phyloP scores from a whole-genome alignment of 1,140 invertebrate species.

The Apis dorsata region DNA sequence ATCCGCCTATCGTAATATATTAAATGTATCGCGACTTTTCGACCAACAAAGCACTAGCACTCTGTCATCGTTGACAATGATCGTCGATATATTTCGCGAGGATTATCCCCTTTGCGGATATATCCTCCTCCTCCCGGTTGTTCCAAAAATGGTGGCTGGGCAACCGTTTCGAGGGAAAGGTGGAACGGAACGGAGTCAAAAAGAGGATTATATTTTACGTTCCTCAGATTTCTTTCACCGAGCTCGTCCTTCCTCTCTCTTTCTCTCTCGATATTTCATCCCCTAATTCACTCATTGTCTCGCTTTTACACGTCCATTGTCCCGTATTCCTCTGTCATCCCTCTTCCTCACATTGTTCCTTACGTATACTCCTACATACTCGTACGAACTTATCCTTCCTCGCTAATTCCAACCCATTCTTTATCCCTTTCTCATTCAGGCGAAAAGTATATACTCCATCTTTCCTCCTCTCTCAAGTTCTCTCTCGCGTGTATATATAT shows the following conservation, averaged over 20 bases:
- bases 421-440: neutral
- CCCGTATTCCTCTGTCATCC: neutral
- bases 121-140: neutral
- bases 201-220: neutral
- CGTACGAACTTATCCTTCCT: neutral
- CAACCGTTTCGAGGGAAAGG: neutral
- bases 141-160: neutral
- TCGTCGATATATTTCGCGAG: slow-evolving; percentile 19
- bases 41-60: neutral
- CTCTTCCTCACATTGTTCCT: neutral
- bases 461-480: neutral
- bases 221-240: neutral
- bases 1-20: slow-evolving; percentile 8
- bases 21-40: slow-evolving; percentile 23
- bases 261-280: neutral
- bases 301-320: neutral
- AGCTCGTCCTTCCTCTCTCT: neutral
- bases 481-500: neutral
- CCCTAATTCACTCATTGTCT: neutral
- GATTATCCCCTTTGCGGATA: slow-evolving; percentile 13
- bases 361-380: neutral
- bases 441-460: too few species aligned
- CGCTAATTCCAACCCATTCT: slow-evolving; percentile 3
- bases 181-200: neutral
- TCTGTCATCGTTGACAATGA: slow-evolving; percentile 15